These are phyloP conservation scores for Melanostigma gelatinosum DNA, from an alignment of 2,113 vertebrate species.

Conservation along the genomic window DNA sequence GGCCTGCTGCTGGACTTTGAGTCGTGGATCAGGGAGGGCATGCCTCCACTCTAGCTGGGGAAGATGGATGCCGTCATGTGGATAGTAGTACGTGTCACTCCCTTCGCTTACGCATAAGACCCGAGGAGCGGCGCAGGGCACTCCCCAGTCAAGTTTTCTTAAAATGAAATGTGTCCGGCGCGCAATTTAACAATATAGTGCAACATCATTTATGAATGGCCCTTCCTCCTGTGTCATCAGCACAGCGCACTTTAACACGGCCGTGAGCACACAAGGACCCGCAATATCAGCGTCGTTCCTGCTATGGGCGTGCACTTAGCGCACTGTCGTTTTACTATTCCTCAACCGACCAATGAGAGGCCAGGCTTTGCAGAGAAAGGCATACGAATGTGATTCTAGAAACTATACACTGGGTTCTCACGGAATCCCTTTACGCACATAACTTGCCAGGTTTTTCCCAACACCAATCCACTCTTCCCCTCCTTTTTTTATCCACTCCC, in stretches of 20 bases:
- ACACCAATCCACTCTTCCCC: slow-evolving; percentile 75
- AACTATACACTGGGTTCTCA: slow-evolving; percentile 77
- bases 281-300: slow-evolving; percentile 65
- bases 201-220: slow-evolving; percentile 75
- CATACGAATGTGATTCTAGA: slow-evolving; percentile 79
- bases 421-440: slow-evolving; percentile 79
- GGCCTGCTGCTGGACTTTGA: slow-evolving; percentile 71
- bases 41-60: slow-evolving; percentile 52
- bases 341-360: slow-evolving; percentile 79
- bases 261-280: slow-evolving; percentile 64
- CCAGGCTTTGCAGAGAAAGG: slow-evolving; percentile 72
- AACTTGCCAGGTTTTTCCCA: slow-evolving; percentile 74
- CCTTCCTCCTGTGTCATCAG: slow-evolving; percentile 69
- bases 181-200: slow-evolving; percentile 57
- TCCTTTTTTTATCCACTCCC: slow-evolving; percentile 70
- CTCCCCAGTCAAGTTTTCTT: slow-evolving; percentile 2
- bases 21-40: slow-evolving; percentile 53
- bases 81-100: slow-evolving; percentile 73
- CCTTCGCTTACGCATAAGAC: neutral
- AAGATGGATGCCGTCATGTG: slow-evolving; percentile 80
- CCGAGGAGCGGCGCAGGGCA: neutral
- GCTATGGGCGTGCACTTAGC: slow-evolving; percentile 67
- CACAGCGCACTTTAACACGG: slow-evolving; percentile 58
- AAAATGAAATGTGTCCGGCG: slow-evolving; percentile 20
- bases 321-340: slow-evolving; percentile 78